Evolutionary conservation across 2,797 vertebrate genomes (phyloP).

Genomic region (Tachyglossus aculeatus): DNA sequence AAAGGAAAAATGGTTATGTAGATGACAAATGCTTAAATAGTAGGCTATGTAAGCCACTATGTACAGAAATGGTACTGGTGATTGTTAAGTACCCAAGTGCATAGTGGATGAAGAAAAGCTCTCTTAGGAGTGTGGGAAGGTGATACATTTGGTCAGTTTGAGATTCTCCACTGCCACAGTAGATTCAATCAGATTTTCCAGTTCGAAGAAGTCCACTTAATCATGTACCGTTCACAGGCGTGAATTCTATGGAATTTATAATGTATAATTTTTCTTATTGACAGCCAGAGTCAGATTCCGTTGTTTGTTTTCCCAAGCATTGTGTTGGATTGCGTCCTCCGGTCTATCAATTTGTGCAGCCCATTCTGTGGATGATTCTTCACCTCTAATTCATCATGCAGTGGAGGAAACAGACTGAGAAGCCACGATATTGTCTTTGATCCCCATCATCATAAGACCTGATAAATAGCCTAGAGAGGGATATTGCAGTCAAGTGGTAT

Average conservation of each 20-base stretch:
- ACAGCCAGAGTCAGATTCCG: not conserved
- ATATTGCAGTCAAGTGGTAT: constrained; percentile 6
- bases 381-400: not conserved
- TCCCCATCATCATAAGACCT: constrained; percentile 18
- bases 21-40: no score
- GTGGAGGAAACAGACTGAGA: constrained; percentile 15
- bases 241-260: not conserved
- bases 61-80: no score
- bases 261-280: not conserved
- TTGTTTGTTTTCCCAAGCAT: not conserved
- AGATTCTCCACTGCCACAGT: no score
- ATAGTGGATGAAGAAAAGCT: no score
- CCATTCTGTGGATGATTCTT: not conserved
- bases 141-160: no score
- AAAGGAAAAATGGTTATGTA: no score
- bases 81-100: no score
- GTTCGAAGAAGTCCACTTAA: no score
- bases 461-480: not conserved
- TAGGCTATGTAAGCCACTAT: no score
- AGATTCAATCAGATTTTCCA: no score
- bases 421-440: not conserved
- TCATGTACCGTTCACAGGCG: no score
- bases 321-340: not conserved
- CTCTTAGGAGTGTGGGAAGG: no score
- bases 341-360: not conserved